Conservation (phyloP, 2,888 invertebrate species). For the Bibio marci region DNA sequence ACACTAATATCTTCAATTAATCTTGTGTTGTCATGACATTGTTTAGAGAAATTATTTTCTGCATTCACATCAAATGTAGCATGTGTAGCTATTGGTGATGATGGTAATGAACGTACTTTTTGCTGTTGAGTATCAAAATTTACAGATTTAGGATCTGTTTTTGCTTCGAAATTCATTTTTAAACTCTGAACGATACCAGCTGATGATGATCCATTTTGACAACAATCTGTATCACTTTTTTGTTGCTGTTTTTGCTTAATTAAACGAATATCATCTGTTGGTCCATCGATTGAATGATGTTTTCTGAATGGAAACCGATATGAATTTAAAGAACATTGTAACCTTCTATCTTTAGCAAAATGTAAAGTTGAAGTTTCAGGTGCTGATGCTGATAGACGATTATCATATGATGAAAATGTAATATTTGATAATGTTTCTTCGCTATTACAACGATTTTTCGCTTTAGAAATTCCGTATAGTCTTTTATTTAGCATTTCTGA, state of each 20-base stretch:
- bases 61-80: conserved; percentile 13
- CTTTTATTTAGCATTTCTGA: background rate
- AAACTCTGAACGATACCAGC: conserved; percentile 65
- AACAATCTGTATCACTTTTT: conserved; percentile 13
- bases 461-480: conserved; percentile 14
- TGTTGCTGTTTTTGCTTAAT: conserved; percentile 6
- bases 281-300: too few species aligned
- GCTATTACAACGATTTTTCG: conserved; percentile 21
- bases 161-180: conserved; percentile 78
- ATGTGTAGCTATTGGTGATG: conserved; percentile 45
- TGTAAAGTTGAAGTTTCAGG: conserved; percentile 36
- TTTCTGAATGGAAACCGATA: background rate
- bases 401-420: conserved; percentile 20
- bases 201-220: conserved; percentile 13
- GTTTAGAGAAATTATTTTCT: conserved; percentile 10
- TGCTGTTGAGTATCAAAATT: conserved; percentile 13
- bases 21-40: conserved; percentile 3
- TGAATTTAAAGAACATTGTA: conserved; percentile 9
- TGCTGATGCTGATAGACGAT: conserved; percentile 41
- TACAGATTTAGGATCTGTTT: conserved; percentile 25
- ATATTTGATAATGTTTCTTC: conserved; percentile 21
- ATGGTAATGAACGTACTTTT: conserved; percentile 37
- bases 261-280: background rate
- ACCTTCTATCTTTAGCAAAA: background rate
- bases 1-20: conserved; percentile 46